A percentile compares a stretch with the other conserved stretches of the same genome.
Conservation (phyloP, 2,113 vertebrate species). For the Petaurus breviceps region DNA sequence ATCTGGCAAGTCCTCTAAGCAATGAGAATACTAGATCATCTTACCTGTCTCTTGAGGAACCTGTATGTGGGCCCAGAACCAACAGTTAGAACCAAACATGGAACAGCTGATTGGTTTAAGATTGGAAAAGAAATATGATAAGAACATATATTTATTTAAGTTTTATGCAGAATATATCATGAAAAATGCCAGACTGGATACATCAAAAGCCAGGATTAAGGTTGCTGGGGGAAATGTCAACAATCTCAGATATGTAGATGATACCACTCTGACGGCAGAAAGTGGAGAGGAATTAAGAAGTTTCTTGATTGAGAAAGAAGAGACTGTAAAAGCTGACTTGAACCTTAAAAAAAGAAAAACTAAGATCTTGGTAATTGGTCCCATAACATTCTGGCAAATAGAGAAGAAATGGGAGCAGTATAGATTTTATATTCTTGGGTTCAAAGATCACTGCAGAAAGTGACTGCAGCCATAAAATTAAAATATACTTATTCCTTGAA, state of each 20-base stretch:
- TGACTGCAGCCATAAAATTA: neutral
- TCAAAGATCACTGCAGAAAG: neutral
- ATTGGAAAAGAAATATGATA: neutral
- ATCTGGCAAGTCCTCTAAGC: neutral
- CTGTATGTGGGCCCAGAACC: neutral
- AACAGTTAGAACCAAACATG: neutral
- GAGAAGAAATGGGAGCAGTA: neutral
- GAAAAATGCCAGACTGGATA: neutral
- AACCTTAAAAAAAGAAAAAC: neutral
- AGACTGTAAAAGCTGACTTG: neutral
- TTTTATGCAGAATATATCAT: neutral
- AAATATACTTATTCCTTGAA: neutral
- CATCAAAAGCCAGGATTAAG: neutral
- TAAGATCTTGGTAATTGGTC: neutral
- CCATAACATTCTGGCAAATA: neutral
- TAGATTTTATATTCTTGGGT: neutral
- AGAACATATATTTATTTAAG: neutral
- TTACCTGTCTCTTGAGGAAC: neutral
- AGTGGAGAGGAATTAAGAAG: neutral
- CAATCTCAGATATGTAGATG: neutral
- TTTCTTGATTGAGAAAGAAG: neutral
- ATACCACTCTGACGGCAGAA: neutral
- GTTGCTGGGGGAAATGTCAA: neutral
- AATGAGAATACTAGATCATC: neutral
- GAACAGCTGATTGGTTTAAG: neutral